Evolutionary conservation across 2,113 vertebrate genomes (phyloP).

Genomic region (Numenius arquata): DNA sequence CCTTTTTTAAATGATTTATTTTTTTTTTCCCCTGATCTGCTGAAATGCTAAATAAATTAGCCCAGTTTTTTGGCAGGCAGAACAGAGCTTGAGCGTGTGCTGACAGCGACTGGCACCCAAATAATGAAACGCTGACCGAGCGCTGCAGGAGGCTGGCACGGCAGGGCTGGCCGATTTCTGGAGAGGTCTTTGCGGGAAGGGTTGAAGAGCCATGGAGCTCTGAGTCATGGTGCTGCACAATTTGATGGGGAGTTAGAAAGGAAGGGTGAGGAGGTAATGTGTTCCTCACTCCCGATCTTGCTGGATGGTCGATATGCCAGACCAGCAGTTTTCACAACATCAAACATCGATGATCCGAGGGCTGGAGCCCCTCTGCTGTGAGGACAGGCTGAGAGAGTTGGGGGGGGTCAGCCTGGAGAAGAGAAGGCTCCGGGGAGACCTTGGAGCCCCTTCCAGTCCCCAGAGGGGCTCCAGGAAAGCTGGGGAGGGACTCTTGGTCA

Average conservation of each 20-base stretch:
- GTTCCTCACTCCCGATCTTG: background rate
- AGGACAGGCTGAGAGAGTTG: too few relatives aligned
- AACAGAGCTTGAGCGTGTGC: background rate
- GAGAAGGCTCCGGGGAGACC: too few relatives aligned
- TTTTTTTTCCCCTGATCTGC: background rate
- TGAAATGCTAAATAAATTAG: conserved; percentile 71
- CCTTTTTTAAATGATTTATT: conserved; percentile 54
- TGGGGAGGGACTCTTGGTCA: too few relatives aligned
- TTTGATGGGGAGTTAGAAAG: background rate
- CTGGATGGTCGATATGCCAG: background rate
- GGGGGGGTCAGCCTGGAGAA: too few relatives aligned
- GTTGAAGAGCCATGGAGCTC: background rate
- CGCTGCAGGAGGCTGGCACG: background rate
- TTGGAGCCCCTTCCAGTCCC: too few relatives aligned
- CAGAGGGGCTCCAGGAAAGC: too few relatives aligned
- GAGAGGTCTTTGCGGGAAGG: background rate
- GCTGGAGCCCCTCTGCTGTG: too few relatives aligned
- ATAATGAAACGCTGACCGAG: background rate
- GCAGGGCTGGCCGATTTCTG: background rate
- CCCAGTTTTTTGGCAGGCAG: conserved; percentile 52
- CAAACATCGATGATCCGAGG: background rate
- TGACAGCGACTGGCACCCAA: background rate
- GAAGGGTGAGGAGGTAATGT: background rate
- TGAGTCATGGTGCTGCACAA: background rate
- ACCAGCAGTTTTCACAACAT: background rate